These are phyloP conservation scores for Falco rusticolus DNA, from an alignment of 2,797 vertebrate species.

Conservation along the genomic window DNA sequence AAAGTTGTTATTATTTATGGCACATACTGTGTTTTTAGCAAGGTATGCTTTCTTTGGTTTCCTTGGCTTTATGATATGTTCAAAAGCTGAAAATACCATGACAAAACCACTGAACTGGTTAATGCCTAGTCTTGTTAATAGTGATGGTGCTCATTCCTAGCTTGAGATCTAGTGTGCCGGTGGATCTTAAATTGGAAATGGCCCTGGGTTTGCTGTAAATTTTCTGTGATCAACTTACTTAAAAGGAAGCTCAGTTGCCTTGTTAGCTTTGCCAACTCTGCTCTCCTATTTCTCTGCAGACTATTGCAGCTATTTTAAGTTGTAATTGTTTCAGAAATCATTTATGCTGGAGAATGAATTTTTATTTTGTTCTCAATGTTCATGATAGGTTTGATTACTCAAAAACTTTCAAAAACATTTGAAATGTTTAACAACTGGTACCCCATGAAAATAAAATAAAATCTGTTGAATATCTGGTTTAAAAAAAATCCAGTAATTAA, in stretches of 20 bases:
- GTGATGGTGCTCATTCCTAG: conserved; percentile 57
- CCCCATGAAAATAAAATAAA: background rate
- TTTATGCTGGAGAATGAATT: conserved; percentile 68
- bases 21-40: background rate
- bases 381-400: background rate
- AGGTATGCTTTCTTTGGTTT: background rate
- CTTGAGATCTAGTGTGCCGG: conserved; percentile 28
- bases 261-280: conserved; percentile 63
- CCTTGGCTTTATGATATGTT: conserved; percentile 57
- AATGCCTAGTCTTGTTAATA: background rate
- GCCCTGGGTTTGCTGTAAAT: conserved; percentile 34
- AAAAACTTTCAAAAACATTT: background rate
- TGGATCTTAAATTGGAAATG: conserved; percentile 43
- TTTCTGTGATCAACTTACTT: conserved; percentile 33
- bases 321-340: conserved; percentile 44
- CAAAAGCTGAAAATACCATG: background rate
- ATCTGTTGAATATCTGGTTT: background rate
- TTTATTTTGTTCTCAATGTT: background rate
- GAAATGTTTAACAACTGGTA: background rate
- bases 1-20: background rate
- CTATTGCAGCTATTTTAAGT: conserved; percentile 45
- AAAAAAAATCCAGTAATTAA: background rate
- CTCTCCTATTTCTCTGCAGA: conserved; percentile 53
- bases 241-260: conserved; percentile 60
- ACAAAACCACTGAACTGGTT: background rate